phyloP scores from a whole-genome alignment of 2,888 invertebrate genomes.

The Gryllus longicercus region DNA sequence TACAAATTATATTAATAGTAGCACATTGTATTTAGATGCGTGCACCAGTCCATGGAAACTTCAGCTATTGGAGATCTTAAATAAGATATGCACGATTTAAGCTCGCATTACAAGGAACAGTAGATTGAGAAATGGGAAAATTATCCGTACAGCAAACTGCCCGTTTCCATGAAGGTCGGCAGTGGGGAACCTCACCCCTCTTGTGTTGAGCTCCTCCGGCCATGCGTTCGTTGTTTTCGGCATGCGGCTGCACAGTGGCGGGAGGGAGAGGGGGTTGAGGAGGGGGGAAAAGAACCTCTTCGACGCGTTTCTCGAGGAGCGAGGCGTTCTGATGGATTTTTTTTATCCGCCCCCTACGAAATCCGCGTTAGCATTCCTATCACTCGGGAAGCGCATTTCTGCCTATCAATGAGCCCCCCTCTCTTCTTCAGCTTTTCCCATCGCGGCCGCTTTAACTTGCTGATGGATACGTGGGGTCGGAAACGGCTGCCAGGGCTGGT shows the following conservation, averaged over 20 bases:
- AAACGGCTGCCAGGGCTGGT: not conserved
- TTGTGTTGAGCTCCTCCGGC: too few species aligned
- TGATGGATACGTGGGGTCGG: not conserved
- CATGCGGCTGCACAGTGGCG: not conserved
- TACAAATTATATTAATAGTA: too few species aligned
- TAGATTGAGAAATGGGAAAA: too few species aligned
- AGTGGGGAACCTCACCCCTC: too few species aligned
- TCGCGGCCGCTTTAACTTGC: constrained; percentile 10
- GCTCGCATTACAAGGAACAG: too few species aligned
- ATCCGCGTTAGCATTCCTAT: constrained; percentile 7
- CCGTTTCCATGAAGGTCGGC: too few species aligned
- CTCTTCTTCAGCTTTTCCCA: not conserved
- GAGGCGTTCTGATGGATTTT: not conserved
- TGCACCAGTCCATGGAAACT: too few species aligned
- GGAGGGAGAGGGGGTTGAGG: not conserved
- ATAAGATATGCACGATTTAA: too few species aligned
- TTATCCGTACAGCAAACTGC: too few species aligned
- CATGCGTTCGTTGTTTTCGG: not conserved
- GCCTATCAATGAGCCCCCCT: constrained; percentile 6
- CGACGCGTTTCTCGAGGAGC: not conserved
- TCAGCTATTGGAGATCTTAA: too few species aligned
- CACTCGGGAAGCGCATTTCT: constrained; percentile 9
- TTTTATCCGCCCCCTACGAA: not conserved
- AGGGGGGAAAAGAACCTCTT: not conserved
- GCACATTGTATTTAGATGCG: too few species aligned